Evolutionary conservation across 2,797 vertebrate genomes (phyloP).

Genomic region (Lateolabrax maculatus): DNA sequence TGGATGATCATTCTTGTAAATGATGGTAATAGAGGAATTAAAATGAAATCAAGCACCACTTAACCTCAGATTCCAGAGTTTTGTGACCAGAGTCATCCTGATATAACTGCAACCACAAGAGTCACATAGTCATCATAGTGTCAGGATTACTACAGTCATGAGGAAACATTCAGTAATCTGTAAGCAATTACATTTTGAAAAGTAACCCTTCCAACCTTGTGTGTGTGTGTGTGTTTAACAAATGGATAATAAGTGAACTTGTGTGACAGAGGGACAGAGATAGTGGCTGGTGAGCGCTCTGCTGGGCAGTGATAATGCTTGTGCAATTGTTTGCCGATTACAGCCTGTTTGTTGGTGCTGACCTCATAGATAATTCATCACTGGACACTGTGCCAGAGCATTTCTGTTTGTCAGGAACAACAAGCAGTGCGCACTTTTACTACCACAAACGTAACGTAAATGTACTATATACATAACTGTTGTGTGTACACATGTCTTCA

Average conservation of each 20-base stretch:
- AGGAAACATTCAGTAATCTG: slow-evolving; percentile 34
- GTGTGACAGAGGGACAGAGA: slow-evolving; percentile 49
- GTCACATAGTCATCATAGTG: slow-evolving; percentile 7
- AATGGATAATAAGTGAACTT: slow-evolving; percentile 45
- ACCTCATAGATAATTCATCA: slow-evolving; percentile 62
- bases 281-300: slow-evolving; percentile 54
- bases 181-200: slow-evolving; percentile 41
- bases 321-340: slow-evolving; percentile 68
- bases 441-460: not conserved
- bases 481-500: not conserved
- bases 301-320: slow-evolving; percentile 62
- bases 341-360: slow-evolving; percentile 60
- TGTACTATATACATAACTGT: not conserved
- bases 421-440: slow-evolving; percentile 17
- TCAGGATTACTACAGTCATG: slow-evolving; percentile 26
- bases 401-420: slow-evolving; percentile 35
- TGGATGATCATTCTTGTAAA: slow-evolving; percentile 13
- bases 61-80: slow-evolving; percentile 25
- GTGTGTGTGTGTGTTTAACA: slow-evolving; percentile 20
- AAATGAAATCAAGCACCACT: slow-evolving; percentile 13
- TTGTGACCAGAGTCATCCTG: slow-evolving; percentile 10
- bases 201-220: slow-evolving; percentile 39
- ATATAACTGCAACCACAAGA: slow-evolving; percentile 27
- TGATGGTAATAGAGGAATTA: slow-evolving; percentile 22
- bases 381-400: slow-evolving; percentile 2